A percentile compares a stretch with the other conserved stretches of the same genome.
phyloP scores from a whole-genome alignment of 2,888 invertebrate species.

The Cephus spinipes region DNA sequence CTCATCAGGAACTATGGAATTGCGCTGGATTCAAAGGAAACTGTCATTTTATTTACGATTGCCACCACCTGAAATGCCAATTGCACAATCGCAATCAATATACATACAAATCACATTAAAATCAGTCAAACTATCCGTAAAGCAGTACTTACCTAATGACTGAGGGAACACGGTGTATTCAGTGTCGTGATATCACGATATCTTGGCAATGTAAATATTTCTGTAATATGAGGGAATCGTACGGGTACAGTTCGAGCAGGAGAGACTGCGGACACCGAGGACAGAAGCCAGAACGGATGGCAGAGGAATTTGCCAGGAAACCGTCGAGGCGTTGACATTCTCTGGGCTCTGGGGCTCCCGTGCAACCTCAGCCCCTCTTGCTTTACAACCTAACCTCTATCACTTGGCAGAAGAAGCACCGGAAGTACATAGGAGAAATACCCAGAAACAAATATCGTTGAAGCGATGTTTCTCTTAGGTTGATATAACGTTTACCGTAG shows the following conservation, averaged over 20 bases:
- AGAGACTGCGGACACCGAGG: neutral
- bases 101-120: neutral
- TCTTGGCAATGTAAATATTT: neutral
- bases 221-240: neutral
- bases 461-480: neutral
- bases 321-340: neutral
- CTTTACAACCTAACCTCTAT: neutral
- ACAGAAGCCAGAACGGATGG: neutral
- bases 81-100: no score
- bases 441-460: neutral
- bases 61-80: no score
- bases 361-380: neutral
- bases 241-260: neutral
- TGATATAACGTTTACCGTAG: neutral
- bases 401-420: neutral
- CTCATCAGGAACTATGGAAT: no score
- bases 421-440: neutral
- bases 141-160: neutral
- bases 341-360: neutral
- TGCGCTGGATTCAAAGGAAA: no score
- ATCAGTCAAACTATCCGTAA: neutral
- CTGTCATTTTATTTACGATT: no score
- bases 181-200: neutral
- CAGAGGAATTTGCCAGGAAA: neutral
- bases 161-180: neutral